Base-by-base conservation (phyloP, 2,113 vertebrate species). In the Ochotona curzoniae region DNA sequence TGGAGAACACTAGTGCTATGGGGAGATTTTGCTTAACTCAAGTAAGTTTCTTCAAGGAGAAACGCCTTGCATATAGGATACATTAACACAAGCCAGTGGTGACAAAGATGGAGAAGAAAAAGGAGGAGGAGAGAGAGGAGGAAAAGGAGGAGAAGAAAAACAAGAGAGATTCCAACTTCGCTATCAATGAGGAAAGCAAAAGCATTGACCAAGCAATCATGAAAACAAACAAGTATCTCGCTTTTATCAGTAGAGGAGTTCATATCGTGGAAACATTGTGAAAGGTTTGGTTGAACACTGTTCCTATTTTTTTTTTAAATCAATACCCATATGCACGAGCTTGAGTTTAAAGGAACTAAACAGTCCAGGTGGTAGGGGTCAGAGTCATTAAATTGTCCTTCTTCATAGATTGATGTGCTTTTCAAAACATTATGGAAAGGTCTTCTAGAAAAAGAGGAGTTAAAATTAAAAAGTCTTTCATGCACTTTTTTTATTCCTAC, bases 301-400 rank as follows among this genome's bases (percentile, higher is more conserved):
- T 30, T 83, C 9, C 64, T 63, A 9, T 60, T 66, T 60, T 57
- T 44, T 60, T 66, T 60, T 57, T 44, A 44, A 74, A 75, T 49
- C 23, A 70, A 74, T 64, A 13, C 9, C 25, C n/a, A 60, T 14
- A 20, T 38, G 7, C 0, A 51, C 12, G 79, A 73, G 4, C 57
- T 63, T 79, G 35, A 85, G 21, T 88, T 82, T 82, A 63, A 51
- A 94, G 61, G 95, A 94, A 86, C 66, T 76, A 80, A 90, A 81
- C 21, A 64, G 13, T 71, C 73, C 35, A 61, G 23, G 20, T 79
- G 32, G 7, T 49, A 81, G 14, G 35, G 69, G 84, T 85, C 69
- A 89, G 35, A 7, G 69, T 67, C 44, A 8, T 38, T 81, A 78
- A 88, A 4, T 26, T 92, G 90, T 75, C 87, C 18, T 5, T 75